Conservation (phyloP, 2,113 vertebrate genomes). For the Helogale parvula region DNA sequence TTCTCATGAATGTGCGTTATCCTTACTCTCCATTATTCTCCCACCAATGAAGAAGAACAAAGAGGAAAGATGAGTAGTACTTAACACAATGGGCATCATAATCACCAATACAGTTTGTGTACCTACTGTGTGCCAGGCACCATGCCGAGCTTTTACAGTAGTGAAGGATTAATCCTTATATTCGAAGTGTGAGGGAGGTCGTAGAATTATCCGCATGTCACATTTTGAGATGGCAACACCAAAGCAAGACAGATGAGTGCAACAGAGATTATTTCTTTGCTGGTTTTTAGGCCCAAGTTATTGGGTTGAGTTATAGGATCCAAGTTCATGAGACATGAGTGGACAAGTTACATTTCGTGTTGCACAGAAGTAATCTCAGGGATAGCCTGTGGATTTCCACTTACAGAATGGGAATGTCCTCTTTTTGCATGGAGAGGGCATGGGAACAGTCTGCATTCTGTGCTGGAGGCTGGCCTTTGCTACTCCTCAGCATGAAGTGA, state of each 20-base stretch:
- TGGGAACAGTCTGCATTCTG: background rate
- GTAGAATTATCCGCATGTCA: background rate
- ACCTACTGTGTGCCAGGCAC: slow-evolving; percentile 41
- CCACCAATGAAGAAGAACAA: background rate
- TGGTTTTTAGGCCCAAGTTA: background rate
- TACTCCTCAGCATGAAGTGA: background rate
- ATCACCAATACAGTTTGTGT: background rate
- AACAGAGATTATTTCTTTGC: background rate
- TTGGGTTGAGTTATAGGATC: background rate
- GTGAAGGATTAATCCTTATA: background rate
- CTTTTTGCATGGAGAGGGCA: background rate
- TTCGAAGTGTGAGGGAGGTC: background rate
- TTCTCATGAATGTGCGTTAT: slow-evolving; percentile 25
- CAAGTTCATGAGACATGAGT: background rate
- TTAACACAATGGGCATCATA: background rate
- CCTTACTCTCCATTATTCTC: slow-evolving; percentile 10
- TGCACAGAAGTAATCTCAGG: background rate
- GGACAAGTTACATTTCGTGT: background rate
- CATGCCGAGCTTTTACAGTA: background rate
- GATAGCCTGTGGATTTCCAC: background rate
- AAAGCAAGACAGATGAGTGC: background rate
- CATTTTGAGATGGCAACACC: background rate
- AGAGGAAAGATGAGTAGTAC: background rate
- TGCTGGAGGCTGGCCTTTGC: background rate
- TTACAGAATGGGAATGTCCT: background rate